Conservation (phyloP, 1,140 invertebrate species). For the Dinoponera quadriceps region DNA sequence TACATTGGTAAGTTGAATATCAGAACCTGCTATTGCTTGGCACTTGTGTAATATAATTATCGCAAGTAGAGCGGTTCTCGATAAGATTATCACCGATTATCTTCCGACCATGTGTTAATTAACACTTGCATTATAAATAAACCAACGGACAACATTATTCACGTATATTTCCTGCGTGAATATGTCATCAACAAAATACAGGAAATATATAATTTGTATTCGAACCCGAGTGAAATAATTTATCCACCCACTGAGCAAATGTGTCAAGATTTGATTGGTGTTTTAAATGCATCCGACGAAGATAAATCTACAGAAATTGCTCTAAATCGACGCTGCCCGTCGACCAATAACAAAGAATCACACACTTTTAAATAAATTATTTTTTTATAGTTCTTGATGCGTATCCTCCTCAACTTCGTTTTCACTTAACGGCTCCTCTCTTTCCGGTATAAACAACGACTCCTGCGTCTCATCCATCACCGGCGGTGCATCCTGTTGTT, state of each 20-base stretch:
- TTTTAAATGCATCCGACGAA: constrained; percentile 68
- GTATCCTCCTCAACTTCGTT: constrained; percentile 49
- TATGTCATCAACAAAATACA: constrained; percentile 55
- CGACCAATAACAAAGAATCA: constrained; percentile 66
- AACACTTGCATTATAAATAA: constrained; percentile 10
- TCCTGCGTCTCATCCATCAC: constrained; percentile 61
- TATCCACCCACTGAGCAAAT: constrained; percentile 32
- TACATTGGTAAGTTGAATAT: constrained; percentile 24
- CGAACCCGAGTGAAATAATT: constrained; percentile 56
- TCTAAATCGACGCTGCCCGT: constrained; percentile 62
- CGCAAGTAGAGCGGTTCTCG: background rate
- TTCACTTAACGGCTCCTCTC: constrained; percentile 40
- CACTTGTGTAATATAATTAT: constrained; percentile 51
- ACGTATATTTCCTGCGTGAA: background rate
- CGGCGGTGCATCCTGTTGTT: constrained; percentile 77
- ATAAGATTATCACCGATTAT: constrained; percentile 8
- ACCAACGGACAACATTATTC: constrained; percentile 8
- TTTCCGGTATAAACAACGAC: constrained; percentile 54
- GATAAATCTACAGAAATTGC: constrained; percentile 63
- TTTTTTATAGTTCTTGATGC: constrained; percentile 76
- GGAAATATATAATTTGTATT: constrained; percentile 43
- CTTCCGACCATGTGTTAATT: constrained; percentile 15
- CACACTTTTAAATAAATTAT: constrained; percentile 65
- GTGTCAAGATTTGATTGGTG: constrained; percentile 49
- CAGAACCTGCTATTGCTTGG: constrained; percentile 43